Evolutionary conservation across 1,140 invertebrate genomes (phyloP).

Genomic region (Drosophila rhopaloa): DNA sequence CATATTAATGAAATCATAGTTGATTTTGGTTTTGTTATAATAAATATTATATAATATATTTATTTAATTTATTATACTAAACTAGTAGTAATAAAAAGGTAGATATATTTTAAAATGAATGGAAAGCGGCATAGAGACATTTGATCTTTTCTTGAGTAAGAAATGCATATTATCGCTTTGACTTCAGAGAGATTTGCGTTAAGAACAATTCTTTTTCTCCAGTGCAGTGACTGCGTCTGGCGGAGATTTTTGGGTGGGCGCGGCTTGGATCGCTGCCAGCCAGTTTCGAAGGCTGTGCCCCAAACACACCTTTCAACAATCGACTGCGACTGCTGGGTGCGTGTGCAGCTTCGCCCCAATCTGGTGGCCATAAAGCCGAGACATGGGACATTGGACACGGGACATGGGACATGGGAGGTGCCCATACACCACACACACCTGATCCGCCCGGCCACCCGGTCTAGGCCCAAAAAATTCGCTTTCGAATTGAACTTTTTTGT

Average conservation of each 20-base stretch:
- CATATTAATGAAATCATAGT: too few species aligned
- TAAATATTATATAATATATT: too few species aligned
- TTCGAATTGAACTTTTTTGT: slow-evolving; percentile 82
- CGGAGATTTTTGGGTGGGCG: slow-evolving; percentile 63
- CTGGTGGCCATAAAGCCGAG: slow-evolving; percentile 53
- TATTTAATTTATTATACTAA: too few species aligned
- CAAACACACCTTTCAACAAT: slow-evolving; percentile 80
- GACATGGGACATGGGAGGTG: slow-evolving; percentile 27
- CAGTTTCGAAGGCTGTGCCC: slow-evolving; percentile 77
- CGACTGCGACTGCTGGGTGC: slow-evolving; percentile 68
- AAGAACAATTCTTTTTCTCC: background rate
- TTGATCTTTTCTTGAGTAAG: too few species aligned
- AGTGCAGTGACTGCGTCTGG: slow-evolving; percentile 34
- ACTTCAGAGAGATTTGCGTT: too few species aligned
- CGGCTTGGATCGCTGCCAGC: slow-evolving; percentile 56
- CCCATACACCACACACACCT: slow-evolving; percentile 44
- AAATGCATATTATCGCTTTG: too few species aligned
- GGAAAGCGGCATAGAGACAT: too few species aligned
- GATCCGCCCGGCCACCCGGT: slow-evolving; percentile 58
- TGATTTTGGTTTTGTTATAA: too few species aligned
- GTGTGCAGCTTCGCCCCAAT: slow-evolving; percentile 53
- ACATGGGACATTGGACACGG: slow-evolving; percentile 21
- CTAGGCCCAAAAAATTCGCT: slow-evolving; percentile 51
- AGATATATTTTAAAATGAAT: too few species aligned
- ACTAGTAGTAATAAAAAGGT: too few species aligned